phyloP scores from a whole-genome alignment of 2,797 vertebrate genomes.

The Notolepis coatsorum region DNA sequence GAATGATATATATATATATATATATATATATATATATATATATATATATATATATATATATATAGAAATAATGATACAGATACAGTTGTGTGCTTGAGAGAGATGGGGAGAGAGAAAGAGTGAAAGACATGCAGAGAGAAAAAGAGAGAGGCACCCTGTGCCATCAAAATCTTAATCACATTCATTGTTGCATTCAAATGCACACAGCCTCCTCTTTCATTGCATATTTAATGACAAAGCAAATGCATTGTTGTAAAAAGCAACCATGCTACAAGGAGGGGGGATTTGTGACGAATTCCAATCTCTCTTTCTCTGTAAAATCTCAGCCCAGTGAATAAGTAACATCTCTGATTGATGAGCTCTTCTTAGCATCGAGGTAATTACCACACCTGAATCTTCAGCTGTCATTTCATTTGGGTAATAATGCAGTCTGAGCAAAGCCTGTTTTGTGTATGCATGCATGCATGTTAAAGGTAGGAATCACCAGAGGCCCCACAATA shows the following conservation, averaged over 20 bases:
- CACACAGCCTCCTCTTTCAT: constrained; percentile 48
- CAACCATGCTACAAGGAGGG: constrained; percentile 33
- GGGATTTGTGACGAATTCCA: constrained; percentile 20
- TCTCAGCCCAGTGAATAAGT: constrained; percentile 31
- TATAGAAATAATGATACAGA: no score
- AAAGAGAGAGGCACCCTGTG: constrained; percentile 26
- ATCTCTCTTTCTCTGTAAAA: constrained; percentile 33
- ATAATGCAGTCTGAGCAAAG: constrained; percentile 4
- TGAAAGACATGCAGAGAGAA: not conserved
- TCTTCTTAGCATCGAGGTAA: constrained; percentile 22
- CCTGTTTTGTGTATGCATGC: not conserved
- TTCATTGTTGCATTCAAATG: constrained; percentile 52
- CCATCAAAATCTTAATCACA: constrained; percentile 51
- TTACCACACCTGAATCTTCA: constrained; percentile 22
- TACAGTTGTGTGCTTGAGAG: no score
- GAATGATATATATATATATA: not conserved
- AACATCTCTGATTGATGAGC: constrained; percentile 33
- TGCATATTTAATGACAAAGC: constrained; percentile 55
- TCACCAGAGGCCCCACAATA: no score
- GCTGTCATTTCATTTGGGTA: constrained; percentile 17
- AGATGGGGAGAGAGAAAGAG: no score
- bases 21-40: no score
- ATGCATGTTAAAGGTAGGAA: constrained; percentile 1
- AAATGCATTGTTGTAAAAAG: constrained; percentile 32
- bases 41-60: no score